A percentile compares a stretch with the other conserved stretches of the same genome.
Evolutionary conservation across 2,113 vertebrate species (phyloP).

Genomic region (Centrocercus urophasianus): DNA sequence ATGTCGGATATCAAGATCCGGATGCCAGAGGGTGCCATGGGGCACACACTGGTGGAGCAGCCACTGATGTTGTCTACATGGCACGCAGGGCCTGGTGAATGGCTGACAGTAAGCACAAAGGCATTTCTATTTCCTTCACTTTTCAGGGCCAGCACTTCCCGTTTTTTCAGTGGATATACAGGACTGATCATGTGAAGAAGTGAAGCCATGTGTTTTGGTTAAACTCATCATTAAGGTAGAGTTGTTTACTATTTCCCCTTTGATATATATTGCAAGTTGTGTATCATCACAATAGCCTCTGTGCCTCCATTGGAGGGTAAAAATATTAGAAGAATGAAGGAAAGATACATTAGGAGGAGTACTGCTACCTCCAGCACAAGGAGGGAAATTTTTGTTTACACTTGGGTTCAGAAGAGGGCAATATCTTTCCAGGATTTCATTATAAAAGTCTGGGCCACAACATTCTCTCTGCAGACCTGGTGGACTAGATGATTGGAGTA

Average conservation of each 20-base stretch:
- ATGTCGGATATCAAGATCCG: background rate
- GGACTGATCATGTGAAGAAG: background rate
- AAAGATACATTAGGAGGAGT: background rate
- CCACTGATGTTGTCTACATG: background rate
- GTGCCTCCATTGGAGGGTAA: background rate
- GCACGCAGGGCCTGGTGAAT: background rate
- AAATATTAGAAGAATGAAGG: background rate
- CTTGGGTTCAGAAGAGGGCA: background rate
- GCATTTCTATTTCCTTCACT: background rate
- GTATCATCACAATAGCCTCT: background rate
- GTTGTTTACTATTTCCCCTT: background rate
- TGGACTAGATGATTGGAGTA: background rate
- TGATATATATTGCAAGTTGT: background rate
- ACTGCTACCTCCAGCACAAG: background rate
- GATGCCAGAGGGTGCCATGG: background rate
- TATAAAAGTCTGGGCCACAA: background rate
- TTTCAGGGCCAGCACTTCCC: background rate
- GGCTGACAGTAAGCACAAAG: background rate
- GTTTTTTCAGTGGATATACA: background rate
- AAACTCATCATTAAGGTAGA: background rate
- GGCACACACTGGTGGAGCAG: accelerated
- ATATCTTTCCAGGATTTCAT: background rate
- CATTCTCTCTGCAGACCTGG: background rate
- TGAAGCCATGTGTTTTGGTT: background rate
- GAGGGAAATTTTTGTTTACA: background rate